A percentile compares a stretch with the other conserved stretches of the same genome.
phyloP scores from a whole-genome alignment of 1,140 invertebrate species.

The Agrypnia vestita region DNA sequence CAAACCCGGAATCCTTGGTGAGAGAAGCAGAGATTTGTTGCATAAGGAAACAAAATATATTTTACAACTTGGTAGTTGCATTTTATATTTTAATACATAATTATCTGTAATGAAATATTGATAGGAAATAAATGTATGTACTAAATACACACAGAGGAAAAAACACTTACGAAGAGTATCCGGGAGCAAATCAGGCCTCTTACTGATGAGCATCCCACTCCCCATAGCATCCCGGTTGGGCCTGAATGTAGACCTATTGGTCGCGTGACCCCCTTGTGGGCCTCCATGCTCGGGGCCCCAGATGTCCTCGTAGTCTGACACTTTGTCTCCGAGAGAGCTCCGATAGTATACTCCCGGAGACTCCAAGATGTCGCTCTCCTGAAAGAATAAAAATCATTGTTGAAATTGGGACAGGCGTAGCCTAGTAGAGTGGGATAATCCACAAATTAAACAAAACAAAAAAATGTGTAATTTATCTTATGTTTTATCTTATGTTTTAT shows the following conservation, averaged over 20 bases:
- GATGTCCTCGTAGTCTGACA: conserved; percentile 96
- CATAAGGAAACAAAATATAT: too few species aligned
- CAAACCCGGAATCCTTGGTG: too few species aligned
- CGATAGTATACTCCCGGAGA: conserved; percentile 87
- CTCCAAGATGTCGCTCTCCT: conserved; percentile 89
- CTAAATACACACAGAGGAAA: too few species aligned
- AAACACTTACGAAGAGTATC: conserved; percentile 77
- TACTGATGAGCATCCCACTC: conserved; percentile 73
- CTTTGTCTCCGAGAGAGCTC: conserved; percentile 91
- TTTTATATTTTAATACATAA: too few species aligned
- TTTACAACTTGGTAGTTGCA: too few species aligned
- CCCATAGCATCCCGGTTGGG: conserved; percentile 69
- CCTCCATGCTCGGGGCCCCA: conserved; percentile 83
- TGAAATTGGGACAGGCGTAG: not conserved
- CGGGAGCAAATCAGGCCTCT: conserved; percentile 78
- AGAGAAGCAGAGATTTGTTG: too few species aligned
- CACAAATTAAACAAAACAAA: too few species aligned
- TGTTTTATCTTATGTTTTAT: too few species aligned
- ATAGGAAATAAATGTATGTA: too few species aligned
- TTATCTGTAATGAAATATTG: too few species aligned
- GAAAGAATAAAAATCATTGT: conserved; percentile 66
- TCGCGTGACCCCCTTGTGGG: conserved; percentile 67
- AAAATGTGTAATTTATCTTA: too few species aligned
- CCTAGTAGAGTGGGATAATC: too few species aligned
- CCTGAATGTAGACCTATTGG: conserved; percentile 75